phyloP scores from a whole-genome alignment of 2,888 invertebrate genomes.

The Lasioglossum vierecki region DNA sequence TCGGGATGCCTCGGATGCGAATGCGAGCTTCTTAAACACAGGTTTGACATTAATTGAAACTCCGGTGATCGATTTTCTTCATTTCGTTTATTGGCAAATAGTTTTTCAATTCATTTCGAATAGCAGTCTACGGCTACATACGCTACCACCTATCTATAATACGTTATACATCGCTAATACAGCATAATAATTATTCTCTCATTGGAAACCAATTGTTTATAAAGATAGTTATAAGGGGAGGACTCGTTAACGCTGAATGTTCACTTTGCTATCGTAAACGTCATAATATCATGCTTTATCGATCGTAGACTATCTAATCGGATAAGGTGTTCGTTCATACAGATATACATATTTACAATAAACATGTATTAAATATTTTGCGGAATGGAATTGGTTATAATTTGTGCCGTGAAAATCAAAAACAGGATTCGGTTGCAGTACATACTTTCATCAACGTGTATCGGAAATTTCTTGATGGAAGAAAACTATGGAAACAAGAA shows the following conservation, averaged over 20 bases:
- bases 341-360: slow-evolving; percentile 2
- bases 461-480: background rate
- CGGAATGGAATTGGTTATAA: background rate
- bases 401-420: background rate
- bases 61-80: slow-evolving; percentile 5
- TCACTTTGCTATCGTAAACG: background rate
- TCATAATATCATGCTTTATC: slow-evolving; percentile 4
- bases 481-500: background rate
- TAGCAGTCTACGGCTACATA: slow-evolving; percentile 32
- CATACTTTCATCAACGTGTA: background rate
- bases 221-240: background rate
- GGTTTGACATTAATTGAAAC: slow-evolving; percentile 36
- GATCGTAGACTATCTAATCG: background rate
- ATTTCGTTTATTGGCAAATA: slow-evolving; percentile 46
- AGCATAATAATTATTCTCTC: background rate
- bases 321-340: background rate
- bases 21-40: background rate
- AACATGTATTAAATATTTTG: background rate
- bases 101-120: slow-evolving; percentile 25
- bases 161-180: background rate
- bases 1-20: slow-evolving; percentile 23
- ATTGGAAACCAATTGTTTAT: background rate
- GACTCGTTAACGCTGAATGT: background rate
- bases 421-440: background rate
- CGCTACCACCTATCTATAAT: slow-evolving; percentile 2